Base-by-base conservation (phyloP, 2,888 invertebrate genomes). In the Meloe dianella region DNA sequence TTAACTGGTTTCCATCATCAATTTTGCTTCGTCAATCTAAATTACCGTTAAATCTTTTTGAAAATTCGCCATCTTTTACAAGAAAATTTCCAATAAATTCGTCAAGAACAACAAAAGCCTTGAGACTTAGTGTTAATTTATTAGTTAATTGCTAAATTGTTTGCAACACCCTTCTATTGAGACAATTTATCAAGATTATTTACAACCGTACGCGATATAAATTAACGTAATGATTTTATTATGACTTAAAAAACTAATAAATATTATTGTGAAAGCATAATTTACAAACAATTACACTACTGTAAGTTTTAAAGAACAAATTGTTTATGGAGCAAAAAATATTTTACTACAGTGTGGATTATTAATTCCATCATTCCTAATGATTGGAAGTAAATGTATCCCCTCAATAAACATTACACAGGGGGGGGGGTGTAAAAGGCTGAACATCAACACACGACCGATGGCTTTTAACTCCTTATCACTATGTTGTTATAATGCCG, bases 401-500 rank as follows among this genome's bases (percentile, higher is more conserved):
- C 47, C 47, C 47, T 22, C 20, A 51, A 51, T 51, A 51, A 51
- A 51, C 47, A 51, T 41, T n/a, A 27, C 22, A 22, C 12, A 47
- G 9, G 24, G 54, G 12, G 54, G 24, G 4, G 54, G 12, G 54
- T 12, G 4, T 22, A 14, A 27, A n/a, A 54, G 12, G 10, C 7
- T 27, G 27, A 54, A 73, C 71, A 72, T 70, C 73, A 74, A 75
- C 73, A 76, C 71, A 72, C 69, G 68, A 71, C 70, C 68, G 67
- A 69, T 54, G 24, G 54, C 74, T 75, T 74, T 74, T 73, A 74
- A 69, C 68, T 69, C 71, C 70, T 75, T 75, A 73, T 73, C 74
- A 63, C 70, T 24, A 27, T 27, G 14, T 24, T 54, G 24, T 14
- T 54, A 54, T 24, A 54, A 22, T 22, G 22, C 27, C 14, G 2